Base-by-base conservation (phyloP, 2,797 vertebrate species). In the Acestrorhynchus altus region DNA sequence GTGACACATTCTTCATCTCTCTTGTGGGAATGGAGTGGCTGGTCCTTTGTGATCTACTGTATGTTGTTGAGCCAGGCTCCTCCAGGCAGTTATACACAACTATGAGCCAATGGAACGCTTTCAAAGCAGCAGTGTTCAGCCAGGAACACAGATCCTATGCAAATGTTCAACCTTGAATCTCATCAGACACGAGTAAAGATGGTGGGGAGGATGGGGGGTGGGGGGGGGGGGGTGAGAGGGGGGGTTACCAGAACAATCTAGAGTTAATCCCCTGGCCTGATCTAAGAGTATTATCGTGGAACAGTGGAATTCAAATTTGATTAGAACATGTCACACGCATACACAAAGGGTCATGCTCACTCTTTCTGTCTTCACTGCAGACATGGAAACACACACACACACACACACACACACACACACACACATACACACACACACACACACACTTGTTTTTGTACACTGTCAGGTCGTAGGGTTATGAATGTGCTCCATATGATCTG, bases 301-400 rank as follows among this genome's bases (percentile, higher is more conserved):
- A 82, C 77, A 65, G 63, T 56, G 73, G 69, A 68, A 84, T 81
- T 77, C 59, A 83, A 61, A 70, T 77, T 75, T 84, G 82, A 84
- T 85, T 87, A 81, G 31, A 12, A 40, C 63, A 78, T 72, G 57
- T 69, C 83, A 79, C 73, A 80, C 64, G 61, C 77, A 67, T 22
- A 11, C 61, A 61, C 52, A 68, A 56, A 81, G 28, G 39, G 56
- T 70, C 74, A 39, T 51, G 40, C 42, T 64, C 18, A 8, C 3
- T 57, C 65, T 26, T 31, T 26, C 44, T 28, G 20, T 39, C 5
- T 22, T 35, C 49, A 71, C 6, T 56, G 71, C 31, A 20, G 4
- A 44, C 71, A 28, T 54, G 46, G 26, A 40, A 8, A 69, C 64
- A 39, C 68, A 56, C 68, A 56, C 68, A 71, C 68, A 71, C 31